These are phyloP conservation scores for Nemopilema nomurai DNA, from an alignment of 30 jellyfish, hydroid and myxozoan genomes.

Conservation along the genomic window DNA sequence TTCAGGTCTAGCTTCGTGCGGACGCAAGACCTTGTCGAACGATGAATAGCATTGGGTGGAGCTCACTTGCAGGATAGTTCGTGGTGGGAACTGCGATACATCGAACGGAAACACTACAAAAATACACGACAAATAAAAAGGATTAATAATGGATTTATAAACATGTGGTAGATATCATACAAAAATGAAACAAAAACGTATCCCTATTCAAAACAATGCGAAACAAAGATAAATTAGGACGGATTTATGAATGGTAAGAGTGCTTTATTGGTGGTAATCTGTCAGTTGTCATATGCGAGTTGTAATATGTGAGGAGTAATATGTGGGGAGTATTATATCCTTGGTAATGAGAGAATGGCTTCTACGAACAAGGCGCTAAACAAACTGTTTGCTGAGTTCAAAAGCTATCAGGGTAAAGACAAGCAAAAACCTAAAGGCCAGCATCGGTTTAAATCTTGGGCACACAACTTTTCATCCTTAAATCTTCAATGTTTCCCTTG, in stretches of 20 bases:
- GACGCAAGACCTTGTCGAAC: too few relatives aligned
- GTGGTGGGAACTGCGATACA: too few relatives aligned
- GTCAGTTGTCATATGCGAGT: too few relatives aligned
- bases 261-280: background rate
- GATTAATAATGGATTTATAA: too few relatives aligned
- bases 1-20: too few relatives aligned
- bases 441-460: background rate
- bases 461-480: background rate
- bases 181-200: background rate
- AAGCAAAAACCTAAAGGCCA: background rate
- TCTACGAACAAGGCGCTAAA: background rate
- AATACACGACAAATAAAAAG: too few relatives aligned
- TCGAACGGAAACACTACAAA: too few relatives aligned
- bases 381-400: background rate
- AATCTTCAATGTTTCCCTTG: background rate
- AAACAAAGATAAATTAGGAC: background rate
- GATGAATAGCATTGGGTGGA: too few relatives aligned
- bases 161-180: background rate
- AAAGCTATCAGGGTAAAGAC: background rate
- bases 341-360: background rate
- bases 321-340: background rate
- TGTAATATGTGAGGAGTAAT: too few relatives aligned
- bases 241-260: background rate
- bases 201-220: background rate
- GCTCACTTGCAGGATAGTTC: too few relatives aligned